These are phyloP conservation scores for Scaptomyza hsui DNA, from an alignment of 1,140 invertebrate species.

Conservation along the genomic window DNA sequence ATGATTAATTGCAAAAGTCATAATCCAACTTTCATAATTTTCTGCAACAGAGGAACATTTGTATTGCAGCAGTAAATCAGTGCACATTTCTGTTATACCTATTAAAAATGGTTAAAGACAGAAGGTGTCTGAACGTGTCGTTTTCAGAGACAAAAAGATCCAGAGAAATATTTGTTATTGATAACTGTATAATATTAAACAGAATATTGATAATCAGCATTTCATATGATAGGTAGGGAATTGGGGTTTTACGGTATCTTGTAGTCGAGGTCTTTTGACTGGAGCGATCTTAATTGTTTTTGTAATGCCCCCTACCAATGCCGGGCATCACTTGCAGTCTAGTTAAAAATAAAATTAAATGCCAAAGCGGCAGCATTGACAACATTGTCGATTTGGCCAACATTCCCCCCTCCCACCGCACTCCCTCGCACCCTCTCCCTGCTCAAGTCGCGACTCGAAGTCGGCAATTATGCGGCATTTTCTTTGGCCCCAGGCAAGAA, in stretches of 20 bases:
- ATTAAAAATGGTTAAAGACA: too few relatives aligned
- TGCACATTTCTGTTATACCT: too few relatives aligned
- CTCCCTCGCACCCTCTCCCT: not conserved
- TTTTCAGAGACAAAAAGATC: too few relatives aligned
- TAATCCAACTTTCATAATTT: too few relatives aligned
- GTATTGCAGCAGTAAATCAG: conserved; percentile 29
- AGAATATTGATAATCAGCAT: too few relatives aligned
- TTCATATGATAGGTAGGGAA: too few relatives aligned
- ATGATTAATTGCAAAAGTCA: not conserved
- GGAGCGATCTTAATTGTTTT: too few relatives aligned
- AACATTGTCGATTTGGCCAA: conserved; percentile 76
- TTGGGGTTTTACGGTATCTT: too few relatives aligned
- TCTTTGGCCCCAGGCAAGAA: conserved; percentile 69
- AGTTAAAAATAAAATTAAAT: conserved; percentile 82
- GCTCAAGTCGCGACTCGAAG: conserved; percentile 40
- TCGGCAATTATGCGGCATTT: conserved; percentile 80
- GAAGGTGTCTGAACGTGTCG: too few relatives aligned
- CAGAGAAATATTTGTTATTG: too few relatives aligned
- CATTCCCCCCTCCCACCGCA: conserved; percentile 6
- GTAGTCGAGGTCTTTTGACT: too few relatives aligned
- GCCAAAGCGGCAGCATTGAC: conserved; percentile 73
- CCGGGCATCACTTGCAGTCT: conserved; percentile 61
- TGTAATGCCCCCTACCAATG: conserved; percentile 43
- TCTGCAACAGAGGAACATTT: conserved; percentile 12
- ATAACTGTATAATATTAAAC: too few relatives aligned